Evolutionary conservation across 2,113 vertebrate species (phyloP), one percentile per base, ranked within the genome.

Genomic region (Catagonus wagneri): DNA sequence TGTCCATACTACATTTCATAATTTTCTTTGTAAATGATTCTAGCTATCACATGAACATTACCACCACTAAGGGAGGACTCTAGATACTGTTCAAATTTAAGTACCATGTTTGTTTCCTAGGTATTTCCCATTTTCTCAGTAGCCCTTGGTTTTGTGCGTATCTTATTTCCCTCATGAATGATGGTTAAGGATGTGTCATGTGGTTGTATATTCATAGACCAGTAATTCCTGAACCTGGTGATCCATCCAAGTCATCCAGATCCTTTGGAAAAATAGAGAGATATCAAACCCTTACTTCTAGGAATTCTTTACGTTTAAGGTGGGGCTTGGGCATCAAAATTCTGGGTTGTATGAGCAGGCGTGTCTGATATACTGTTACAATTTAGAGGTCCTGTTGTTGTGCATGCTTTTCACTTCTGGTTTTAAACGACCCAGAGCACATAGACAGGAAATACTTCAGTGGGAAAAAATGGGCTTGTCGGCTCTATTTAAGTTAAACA

Each of bases 81-180:
- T 75, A 68, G 16, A 52, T 86, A 66, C 29, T 56, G n/a, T 89
- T 92, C 17, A 74, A 60, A 85, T 92, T 78, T 69, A 81, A 94
- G 61, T 61, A 32, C 29, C 34, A 58, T 58, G 36, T 86, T 85
- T 68, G 56, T 68, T 44, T 69, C 27, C 32, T 69, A 89, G 34
- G 17, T 56, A 10, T 68, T 85, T 75, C 54, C 79, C 94, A 63
- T 85, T 92, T 81, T 36, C 72, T 89, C 29, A 36, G 29, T 78
- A 60, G 56, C 60, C 76, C 20, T 91, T 81, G 10, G 65, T 19
- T 86, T 68, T 65, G 7, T 52, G 60, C 17, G 39, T 23, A 85
- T 2, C n/a, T 69, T 63, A 71, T 71, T 94, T 89, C 25, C 27
- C 54, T 96, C 34, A 58, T 58, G 50, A 58, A 76, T 75, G 74